A percentile compares a stretch with the other conserved stretches of the same genome.
Conservation (phyloP, 2,888 invertebrate genomes). For the Pristionchus fissidentatus region DNA sequence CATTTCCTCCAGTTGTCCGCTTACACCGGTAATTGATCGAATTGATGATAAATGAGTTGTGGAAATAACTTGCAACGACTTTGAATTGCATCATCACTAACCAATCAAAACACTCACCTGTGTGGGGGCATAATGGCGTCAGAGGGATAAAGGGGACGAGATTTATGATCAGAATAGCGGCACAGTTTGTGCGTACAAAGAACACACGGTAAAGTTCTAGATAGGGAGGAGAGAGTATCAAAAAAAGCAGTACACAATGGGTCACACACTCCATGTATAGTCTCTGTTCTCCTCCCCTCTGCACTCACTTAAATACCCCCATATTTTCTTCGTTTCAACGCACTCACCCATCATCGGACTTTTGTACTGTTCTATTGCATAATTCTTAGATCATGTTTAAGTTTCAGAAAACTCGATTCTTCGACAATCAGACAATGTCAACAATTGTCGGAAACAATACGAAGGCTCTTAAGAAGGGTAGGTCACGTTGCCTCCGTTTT, state of each 20-base stretch:
- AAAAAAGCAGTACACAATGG: background rate
- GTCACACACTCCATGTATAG: background rate
- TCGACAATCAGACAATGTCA: background rate
- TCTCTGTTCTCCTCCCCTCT: conserved; percentile 29
- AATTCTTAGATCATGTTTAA: background rate
- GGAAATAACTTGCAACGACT: background rate
- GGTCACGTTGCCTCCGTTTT: background rate
- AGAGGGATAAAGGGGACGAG: background rate
- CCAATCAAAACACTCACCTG: background rate
- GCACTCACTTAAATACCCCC: conserved; percentile 28
- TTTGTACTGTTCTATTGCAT: background rate
- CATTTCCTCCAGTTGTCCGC: conserved; percentile 15
- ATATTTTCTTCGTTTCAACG: background rate
- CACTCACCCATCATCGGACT: conserved; percentile 8
- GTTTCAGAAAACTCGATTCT: background rate
- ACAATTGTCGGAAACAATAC: conserved; percentile 3
- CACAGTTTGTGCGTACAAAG: background rate
- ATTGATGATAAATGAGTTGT: conserved; percentile 38
- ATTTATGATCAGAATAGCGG: background rate
- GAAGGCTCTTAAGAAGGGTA: conserved; percentile 10
- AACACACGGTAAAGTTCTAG: too few relatives aligned
- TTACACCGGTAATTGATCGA: conserved; percentile 33
- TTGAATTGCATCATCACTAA: background rate
- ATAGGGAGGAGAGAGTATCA: too few relatives aligned
- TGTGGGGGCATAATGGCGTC: background rate